Base-by-base conservation (phyloP, 2,888 invertebrate genomes). In the Branchellion lobata region DNA sequence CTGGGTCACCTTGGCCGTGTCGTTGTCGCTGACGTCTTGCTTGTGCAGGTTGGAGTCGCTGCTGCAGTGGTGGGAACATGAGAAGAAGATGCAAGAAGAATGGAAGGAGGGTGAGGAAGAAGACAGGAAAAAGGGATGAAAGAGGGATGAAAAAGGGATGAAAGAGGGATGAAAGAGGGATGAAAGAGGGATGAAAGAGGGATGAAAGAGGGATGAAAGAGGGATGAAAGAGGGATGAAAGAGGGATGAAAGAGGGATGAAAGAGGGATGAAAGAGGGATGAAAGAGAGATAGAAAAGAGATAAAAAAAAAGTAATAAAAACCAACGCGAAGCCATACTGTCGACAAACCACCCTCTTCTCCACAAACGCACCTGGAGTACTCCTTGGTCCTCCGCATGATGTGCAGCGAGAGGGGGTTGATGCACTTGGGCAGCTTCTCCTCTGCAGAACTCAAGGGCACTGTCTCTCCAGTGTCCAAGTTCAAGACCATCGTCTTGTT, bases 401-500 rank as follows among this genome's bases (percentile, higher is more conserved):
- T 96, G 88, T 97, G 96, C 83, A 96, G 89, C 29, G 95, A 94
- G 80, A 97, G 90, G 1, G 96, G 97, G 90, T 97, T 96, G 86
- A 95, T 92, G 87, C 94, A 93, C 86, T 93, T 92, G 0, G 94
- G 94, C 83, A 94, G 89, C 88, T 94, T 94, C 87, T 96, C 95
- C 86, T 96, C 96, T 0, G 96, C 96, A 84, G 93, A 92, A 86
- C 94, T 95, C 81, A 97, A 89, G n/a, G 96, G 95, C 84, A 96
- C 92, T 84, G 93, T 91, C 88, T 96, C 96, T 1, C 96, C 94
- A 85, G 90, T 90, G 85, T 90, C 90, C 82, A 90, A 85, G 84
- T 91, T 90, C 80, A 89, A 85, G 33, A 91, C 90, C 82, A 89
- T 89, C 36, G 95, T 93, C 89, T 94, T 94, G 87, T 95, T 94